Base-by-base conservation (phyloP, 2,113 vertebrate genomes). In the Prunella fulvescens region DNA sequence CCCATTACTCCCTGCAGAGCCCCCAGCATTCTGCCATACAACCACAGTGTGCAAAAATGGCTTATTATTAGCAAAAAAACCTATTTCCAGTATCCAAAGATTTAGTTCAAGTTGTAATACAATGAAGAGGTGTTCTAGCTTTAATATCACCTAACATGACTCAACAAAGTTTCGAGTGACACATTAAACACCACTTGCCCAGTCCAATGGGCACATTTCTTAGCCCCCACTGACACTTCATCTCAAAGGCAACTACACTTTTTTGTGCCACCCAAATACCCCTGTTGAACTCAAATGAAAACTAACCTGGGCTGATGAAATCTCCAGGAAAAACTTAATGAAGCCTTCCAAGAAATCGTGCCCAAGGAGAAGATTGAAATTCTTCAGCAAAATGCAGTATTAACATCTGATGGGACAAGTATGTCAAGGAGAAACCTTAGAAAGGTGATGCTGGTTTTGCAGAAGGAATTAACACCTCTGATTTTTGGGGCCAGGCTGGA, bases 211-310 rank as follows among this genome's bases (percentile, higher is more conserved):
- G 74, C 37, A 33, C 14, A 13, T 19, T 77, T 45, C 50, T 54
- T 17, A 66, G 13, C 10, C 45, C 24, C 12, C n/a, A 19, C 0
- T 18, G 29, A 42, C 1, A 3, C 16, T 3, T 10, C 0, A 0
- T 23, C 31, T 61, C 37, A 39, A 72, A 86, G 10, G 10, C 14
- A 90, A 92, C 33, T 3, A 9, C 80, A 73, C 7, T 12, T 61
- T 47, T 74, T 24, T 76, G 47, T n/a, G 48, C 16, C 23, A 78
- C n/a, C 7, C 20, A 81, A 89, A 82, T 12, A 19, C 10, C 33
- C 10, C 7, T 18, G 19, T 10, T 42, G 25, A 88, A 81, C n/a
- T 37, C 31, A 0, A 1, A 54, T 12, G 19, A 33, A 70, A 88
- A 35, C 26, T 28, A n/a, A 45, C 31, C 20, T 9, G 12, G 26